Percentiles rank a stretch among this genome's conserved stretches.
phyloP scores from a whole-genome alignment of 2,888 invertebrate species.

The Patella caerulea region DNA sequence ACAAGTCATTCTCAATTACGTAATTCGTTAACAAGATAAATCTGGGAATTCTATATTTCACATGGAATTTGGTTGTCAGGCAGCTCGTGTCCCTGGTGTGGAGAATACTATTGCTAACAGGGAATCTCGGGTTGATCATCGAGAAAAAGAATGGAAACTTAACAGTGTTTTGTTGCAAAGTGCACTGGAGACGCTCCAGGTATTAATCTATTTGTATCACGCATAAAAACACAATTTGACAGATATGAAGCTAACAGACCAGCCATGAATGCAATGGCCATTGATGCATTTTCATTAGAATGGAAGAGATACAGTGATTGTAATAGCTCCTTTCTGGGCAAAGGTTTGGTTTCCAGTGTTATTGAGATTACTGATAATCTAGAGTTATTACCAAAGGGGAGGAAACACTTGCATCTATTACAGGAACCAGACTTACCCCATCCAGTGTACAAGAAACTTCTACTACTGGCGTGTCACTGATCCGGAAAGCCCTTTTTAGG shows the following conservation, averaged over 20 bases:
- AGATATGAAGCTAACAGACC: slow-evolving; percentile 27
- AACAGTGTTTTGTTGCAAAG: slow-evolving; percentile 12
- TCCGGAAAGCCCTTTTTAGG: slow-evolving; percentile 22
- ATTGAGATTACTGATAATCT: not conserved
- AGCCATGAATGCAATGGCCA: slow-evolving; percentile 24
- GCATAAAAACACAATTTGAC: slow-evolving; percentile 23
- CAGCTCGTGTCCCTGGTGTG: slow-evolving; percentile 22
- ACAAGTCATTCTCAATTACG: slow-evolving; percentile 13
- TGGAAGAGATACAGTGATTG: slow-evolving; percentile 26
- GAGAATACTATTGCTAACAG: slow-evolving; percentile 24
- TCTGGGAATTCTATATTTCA: slow-evolving; percentile 22
- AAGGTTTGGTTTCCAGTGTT: slow-evolving; percentile 16
- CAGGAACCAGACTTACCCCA: slow-evolving; percentile 15
- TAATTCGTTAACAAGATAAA: slow-evolving; percentile 17
- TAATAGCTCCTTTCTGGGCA: slow-evolving; percentile 23
- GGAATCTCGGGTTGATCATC: slow-evolving; percentile 4
- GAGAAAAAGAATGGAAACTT: slow-evolving; percentile 29
- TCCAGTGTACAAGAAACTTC: slow-evolving; percentile 19
- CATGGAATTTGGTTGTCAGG: slow-evolving; percentile 23
- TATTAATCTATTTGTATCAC: slow-evolving; percentile 34
- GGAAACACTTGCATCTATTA: not conserved
- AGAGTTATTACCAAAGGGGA: slow-evolving; percentile 17
- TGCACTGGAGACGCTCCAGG: not conserved
- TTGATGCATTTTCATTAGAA: slow-evolving; percentile 27
- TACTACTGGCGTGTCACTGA: slow-evolving; percentile 17